A percentile compares a stretch with the other conserved stretches of the same genome.
Evolutionary conservation across 2,888 invertebrate genomes (phyloP).

Genomic region (Cenopis cana): DNA sequence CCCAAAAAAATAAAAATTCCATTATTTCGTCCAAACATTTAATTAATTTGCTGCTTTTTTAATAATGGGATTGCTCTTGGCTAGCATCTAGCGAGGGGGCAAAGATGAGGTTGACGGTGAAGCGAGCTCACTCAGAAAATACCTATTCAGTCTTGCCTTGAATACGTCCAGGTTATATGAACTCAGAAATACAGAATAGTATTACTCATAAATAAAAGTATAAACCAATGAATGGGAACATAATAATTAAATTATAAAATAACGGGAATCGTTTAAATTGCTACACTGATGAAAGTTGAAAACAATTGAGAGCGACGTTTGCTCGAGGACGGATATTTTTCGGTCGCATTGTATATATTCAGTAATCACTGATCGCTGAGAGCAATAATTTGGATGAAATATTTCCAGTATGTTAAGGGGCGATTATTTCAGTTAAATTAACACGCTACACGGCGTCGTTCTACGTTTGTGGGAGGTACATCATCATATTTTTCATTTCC

Average conservation of each 20-base stretch:
- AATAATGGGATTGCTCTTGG: no score
- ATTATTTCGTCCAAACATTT: no score
- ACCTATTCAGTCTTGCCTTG: no score
- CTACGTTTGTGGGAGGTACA: neutral
- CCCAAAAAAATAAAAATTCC: no score
- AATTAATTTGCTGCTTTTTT: no score
- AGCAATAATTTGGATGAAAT: constrained; percentile 40
- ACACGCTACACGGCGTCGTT: neutral
- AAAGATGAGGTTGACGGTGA: no score
- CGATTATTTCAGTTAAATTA: neutral
- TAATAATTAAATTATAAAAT: neutral
- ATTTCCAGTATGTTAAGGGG: constrained; percentile 29
- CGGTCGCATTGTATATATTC: constrained; percentile 22
- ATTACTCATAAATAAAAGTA: no score
- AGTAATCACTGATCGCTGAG: constrained; percentile 33
- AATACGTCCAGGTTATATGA: no score
- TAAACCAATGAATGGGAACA: neutral
- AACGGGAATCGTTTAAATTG: constrained; percentile 16
- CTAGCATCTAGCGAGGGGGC: no score
- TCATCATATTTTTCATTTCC: no score
- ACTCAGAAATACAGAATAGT: no score
- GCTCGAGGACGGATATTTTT: constrained; percentile 26
- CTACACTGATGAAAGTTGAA: constrained; percentile 19
- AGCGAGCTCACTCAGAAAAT: no score
- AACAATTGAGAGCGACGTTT: constrained; percentile 26